phyloP scores from a whole-genome alignment of 35 echinoderm and acorn worm genomes.

The Holothuria glaberrima region DNA sequence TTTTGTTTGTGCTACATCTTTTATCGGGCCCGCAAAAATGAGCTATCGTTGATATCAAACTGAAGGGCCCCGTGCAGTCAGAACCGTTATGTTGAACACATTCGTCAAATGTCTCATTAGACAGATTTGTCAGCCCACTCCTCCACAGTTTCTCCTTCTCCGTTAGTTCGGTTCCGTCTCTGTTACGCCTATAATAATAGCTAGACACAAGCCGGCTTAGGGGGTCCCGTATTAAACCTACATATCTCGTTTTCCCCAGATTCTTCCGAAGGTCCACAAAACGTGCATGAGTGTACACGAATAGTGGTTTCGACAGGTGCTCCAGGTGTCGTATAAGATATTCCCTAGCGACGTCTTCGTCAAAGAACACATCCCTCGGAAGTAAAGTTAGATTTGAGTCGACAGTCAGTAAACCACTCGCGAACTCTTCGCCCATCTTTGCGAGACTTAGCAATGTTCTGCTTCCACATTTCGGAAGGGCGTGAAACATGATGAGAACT shows the following conservation, averaged over 20 bases:
- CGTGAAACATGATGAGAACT: conserved; percentile 9
- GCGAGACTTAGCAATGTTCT: conserved; percentile 13
- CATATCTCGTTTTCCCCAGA: background rate
- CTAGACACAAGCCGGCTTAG: conserved; percentile 20
- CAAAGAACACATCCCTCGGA: background rate
- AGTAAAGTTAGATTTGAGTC: background rate
- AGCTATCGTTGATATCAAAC: conserved; percentile 12
- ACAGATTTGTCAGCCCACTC: background rate
- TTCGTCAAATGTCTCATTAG: conserved; percentile 39
- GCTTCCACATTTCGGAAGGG: conserved; percentile 39
- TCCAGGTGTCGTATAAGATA: background rate
- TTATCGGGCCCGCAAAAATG: conserved; percentile 36
- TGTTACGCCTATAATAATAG: conserved; percentile 24
- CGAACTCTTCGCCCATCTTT: background rate
- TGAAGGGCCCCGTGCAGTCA: conserved; percentile 9
- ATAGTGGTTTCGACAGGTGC: background rate
- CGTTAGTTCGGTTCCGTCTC: conserved; percentile 26
- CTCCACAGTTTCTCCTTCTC: conserved; percentile 19
- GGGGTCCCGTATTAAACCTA: conserved; percentile 15
- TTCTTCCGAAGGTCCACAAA: background rate
- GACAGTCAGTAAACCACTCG: background rate
- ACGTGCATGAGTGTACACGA: conserved; percentile 30
- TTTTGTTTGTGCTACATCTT: background rate
- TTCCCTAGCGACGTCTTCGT: background rate
- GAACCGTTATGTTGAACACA: conserved; percentile 12